Percentiles rank a stretch among this genome's conserved stretches.
phyloP scores from a whole-genome alignment of 2,888 invertebrate genomes.

The Spisula subtruncata region DNA sequence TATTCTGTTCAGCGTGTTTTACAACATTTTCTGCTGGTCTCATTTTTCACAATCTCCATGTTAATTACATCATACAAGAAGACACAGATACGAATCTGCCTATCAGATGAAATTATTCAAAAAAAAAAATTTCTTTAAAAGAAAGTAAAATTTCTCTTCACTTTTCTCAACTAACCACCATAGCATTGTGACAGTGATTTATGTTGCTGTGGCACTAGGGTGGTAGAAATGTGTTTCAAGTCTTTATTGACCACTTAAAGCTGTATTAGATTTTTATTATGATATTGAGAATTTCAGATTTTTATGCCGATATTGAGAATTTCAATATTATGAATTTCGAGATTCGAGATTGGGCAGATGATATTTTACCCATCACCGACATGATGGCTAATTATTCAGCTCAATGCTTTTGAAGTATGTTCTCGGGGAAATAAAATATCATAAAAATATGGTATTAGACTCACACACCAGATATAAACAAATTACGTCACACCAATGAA shows the following conservation, averaged over 20 bases:
- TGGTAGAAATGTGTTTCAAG: slow-evolving; percentile 27
- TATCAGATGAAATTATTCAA: background rate
- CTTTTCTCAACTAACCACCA: background rate
- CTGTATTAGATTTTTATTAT: slow-evolving; percentile 6
- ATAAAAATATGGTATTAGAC: slow-evolving; percentile 20
- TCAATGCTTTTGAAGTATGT: background rate
- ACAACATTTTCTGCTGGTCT: slow-evolving; percentile 32
- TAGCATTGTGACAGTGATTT: slow-evolving; percentile 29
- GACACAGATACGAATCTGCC: background rate
- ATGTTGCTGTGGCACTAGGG: slow-evolving; percentile 22
- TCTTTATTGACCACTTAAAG: slow-evolving; percentile 23
- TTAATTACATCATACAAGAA: slow-evolving; percentile 36
- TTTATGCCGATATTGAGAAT: background rate
- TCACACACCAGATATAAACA: slow-evolving; percentile 1
- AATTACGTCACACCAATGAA: slow-evolving; percentile 22
- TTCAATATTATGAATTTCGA: too few species aligned
- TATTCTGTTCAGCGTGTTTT: slow-evolving; percentile 48
- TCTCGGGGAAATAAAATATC: background rate
- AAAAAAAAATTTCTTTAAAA: slow-evolving; percentile 32
- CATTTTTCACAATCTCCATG: slow-evolving; percentile 29
- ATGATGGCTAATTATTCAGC: background rate
- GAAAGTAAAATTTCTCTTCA: background rate
- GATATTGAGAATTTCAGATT: background rate
- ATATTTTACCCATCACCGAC: slow-evolving; percentile 4
- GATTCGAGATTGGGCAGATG: too few species aligned